Evolutionary conservation across 2,113 vertebrate genomes (phyloP).

Genomic region (Microcebus tavaratra): DNA sequence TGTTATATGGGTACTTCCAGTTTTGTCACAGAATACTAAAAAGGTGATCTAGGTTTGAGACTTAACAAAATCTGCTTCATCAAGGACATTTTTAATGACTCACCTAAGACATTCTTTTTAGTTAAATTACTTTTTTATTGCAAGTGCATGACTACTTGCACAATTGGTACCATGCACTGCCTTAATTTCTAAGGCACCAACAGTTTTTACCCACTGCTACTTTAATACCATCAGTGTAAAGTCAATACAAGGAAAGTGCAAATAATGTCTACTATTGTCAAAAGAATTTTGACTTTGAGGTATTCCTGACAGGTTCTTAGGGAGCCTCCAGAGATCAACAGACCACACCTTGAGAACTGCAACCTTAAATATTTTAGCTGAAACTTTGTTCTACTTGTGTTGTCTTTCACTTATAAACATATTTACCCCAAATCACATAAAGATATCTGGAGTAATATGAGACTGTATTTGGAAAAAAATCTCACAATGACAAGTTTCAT

Average conservation of each 20-base stretch:
- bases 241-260: neutral
- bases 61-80: neutral
- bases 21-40: neutral
- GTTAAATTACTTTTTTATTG: neutral
- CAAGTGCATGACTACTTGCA: neutral
- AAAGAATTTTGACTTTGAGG: neutral
- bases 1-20: neutral
- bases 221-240: neutral
- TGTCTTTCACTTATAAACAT: neutral
- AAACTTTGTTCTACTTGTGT: neutral
- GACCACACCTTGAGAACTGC: neutral
- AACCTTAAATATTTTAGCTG: neutral
- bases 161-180: neutral
- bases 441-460: neutral
- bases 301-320: neutral
- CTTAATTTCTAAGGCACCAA: neutral
- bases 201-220: neutral
- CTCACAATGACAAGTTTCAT: neutral
- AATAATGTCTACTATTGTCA: neutral
- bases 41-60: neutral
- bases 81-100: neutral
- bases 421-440: neutral
- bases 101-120: neutral
- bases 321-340: neutral
- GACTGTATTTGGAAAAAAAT: neutral